Base-by-base conservation (phyloP, 2,888 invertebrate genomes). In the Leptura quadrifasciata region DNA sequence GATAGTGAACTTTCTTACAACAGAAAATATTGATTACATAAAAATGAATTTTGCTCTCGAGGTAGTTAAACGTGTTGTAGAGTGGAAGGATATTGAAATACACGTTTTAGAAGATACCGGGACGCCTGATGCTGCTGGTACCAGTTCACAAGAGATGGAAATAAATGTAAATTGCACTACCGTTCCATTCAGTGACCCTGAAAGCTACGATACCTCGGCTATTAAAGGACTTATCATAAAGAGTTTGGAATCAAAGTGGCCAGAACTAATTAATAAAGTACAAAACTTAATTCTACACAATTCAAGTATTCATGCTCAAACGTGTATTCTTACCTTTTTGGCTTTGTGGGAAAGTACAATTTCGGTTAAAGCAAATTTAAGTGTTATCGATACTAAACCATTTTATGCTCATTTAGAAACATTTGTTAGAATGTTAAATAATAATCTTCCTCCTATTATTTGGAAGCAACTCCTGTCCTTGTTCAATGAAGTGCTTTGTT, bases 281-380 rank as follows among this genome's bases (percentile, higher is more conserved):
- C 92, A 92, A 85, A 89, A 90, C 77, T 88, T 93, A 77, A 89
- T 93, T 79, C 88, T 91, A 77, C 90, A 91, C 87, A 92, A 92
- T 89, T 90, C 91, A 87, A 91, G 91, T 87, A 89, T 92, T 85
- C 91, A 92, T 86, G 91, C 93, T 71, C 94, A 94, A 89, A 94
- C 93, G 84, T 94, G 94, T 88, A 92, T 94, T 83, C 90, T 96
- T 72, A 95, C 96, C 65, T 97, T 97, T 88, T 91, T 97, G 80
- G 94, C 95, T 69, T 89, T 97, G 52, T 97, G 97, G 97, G 96
- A 96, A 87, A 95, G 95, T 81, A 95, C 96, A 18, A 96, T 97
- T 86, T 96, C 96, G 72, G 96, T 97, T 0, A 96, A 95, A 90
- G 96, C 96, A 21, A 97, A 97, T 90, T 91, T 97, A 72, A 96